Base-by-base conservation (phyloP, 2,888 invertebrate genomes). In the Criorhina ranunculi region DNA sequence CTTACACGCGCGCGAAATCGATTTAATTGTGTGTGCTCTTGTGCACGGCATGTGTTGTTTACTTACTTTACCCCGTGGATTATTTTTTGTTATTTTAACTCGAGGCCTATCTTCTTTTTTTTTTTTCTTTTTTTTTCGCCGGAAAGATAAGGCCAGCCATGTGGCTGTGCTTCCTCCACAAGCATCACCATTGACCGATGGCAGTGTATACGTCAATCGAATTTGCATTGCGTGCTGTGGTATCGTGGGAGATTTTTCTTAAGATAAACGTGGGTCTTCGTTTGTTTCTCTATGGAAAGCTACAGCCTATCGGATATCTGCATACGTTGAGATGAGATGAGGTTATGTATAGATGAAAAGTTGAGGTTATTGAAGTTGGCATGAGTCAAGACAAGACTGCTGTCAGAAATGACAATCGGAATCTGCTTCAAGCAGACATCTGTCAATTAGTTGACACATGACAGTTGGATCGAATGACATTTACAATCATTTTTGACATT, bases 1-100 rank as follows among this genome's bases (percentile, higher is more conserved):
- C 62, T 46, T 49, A 64, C 64, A 64, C 64, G 64, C 64, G 64
- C 64, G 29, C 12, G 37, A 64, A 64, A 64, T 64, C 64, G 49
- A 51, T 64, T 64, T 12, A 64, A 35, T 64, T 49, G 4, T 64
- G 35, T 64, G 64, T 35, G 64, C 49, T 12, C 7, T 15, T 46
- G 31, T 62, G 64, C 49, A 46, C 19, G 24, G n/a, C 31, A n/a
- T 42, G 29, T 37, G 40, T 8, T 59, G 8, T 40, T 60, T 60
- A 42, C 15, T 44, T 60, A 33, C 44, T 24, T 24, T 24, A 24
- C 2, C 24, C 24, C 60, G 44, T 60, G 31, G 44, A 44, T 60
- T 29, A 44, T 60, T 29, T 60, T 42, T 42, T 49, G 11, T 33
- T 64, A 49, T 55, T 29, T 17, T 31, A 49, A 24, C 46, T 19